phyloP scores from a whole-genome alignment of 2,113 vertebrate genomes.

The Rhombomys opimus region DNA sequence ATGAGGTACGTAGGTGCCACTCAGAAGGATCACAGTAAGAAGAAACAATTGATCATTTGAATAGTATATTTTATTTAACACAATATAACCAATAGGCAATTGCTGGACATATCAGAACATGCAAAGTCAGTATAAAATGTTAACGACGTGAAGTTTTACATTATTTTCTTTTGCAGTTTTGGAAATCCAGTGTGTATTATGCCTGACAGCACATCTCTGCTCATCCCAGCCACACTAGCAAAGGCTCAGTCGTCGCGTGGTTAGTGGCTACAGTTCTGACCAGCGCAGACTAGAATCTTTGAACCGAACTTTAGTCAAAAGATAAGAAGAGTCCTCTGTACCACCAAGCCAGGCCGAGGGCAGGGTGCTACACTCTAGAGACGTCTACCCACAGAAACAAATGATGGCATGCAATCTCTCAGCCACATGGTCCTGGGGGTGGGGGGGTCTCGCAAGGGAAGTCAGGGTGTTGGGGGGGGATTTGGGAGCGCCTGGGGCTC shows the following conservation, averaged over 20 bases:
- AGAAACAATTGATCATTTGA: conserved; percentile 54
- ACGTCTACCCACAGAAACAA: conserved; percentile 5
- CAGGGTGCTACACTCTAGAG: neutral
- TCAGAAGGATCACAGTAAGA: neutral
- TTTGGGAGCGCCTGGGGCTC: neutral
- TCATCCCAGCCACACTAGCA: neutral
- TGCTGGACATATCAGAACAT: conserved; percentile 41
- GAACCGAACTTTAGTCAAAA: neutral
- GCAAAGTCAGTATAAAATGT: conserved; percentile 42
- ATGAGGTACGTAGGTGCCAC: neutral
- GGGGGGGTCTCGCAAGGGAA: neutral
- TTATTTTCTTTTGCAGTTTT: neutral
- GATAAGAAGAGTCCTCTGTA: neutral
- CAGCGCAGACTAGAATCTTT: conserved; percentile 57
- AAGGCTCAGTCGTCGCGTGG: neutral
- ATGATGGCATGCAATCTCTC: neutral
- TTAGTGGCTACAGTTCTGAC: conserved; percentile 20
- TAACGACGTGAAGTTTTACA: conserved; percentile 31
- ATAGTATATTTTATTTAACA: conserved; percentile 56
- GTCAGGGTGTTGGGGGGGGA: neutral
- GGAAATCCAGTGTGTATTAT: conserved; percentile 17
- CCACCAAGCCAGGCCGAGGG: neutral
- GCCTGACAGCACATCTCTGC: neutral
- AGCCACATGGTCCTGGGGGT: neutral
- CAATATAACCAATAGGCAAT: neutral